A percentile compares a stretch with the other conserved stretches of the same genome.
Conservation (phyloP, 2,797 vertebrate genomes). For the Gobio occitaniae region DNA sequence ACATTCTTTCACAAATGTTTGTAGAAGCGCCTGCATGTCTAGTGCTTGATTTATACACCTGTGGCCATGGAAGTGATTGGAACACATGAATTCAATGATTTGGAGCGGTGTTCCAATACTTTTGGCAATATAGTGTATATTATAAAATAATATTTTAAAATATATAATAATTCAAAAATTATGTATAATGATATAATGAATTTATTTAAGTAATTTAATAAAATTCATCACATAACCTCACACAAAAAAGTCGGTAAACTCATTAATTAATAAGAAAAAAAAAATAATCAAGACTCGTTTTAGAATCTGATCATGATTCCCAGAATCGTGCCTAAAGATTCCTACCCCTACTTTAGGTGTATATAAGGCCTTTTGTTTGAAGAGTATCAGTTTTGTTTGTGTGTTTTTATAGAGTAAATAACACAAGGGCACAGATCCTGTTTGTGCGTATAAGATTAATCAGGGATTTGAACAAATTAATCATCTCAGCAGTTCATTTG, state of each 20-base stretch:
- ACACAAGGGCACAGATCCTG: neutral
- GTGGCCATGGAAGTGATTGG: too few species aligned
- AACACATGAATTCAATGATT: too few species aligned
- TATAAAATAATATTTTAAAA: neutral
- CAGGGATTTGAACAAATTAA: constrained; percentile 21
- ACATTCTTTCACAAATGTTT: too few species aligned
- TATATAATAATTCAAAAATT: neutral
- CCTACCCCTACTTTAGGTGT: neutral
- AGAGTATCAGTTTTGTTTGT: constrained; percentile 6
- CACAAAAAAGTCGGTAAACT: neutral
- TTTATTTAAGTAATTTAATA: neutral
- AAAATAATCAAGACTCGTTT: neutral
- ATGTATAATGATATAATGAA: neutral
- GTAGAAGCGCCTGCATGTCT: too few species aligned
- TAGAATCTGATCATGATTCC: neutral
- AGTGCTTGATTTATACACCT: too few species aligned
- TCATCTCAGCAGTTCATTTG: constrained; percentile 20
- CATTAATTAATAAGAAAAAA: neutral
- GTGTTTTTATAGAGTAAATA: constrained; percentile 26
- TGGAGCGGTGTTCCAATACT: too few species aligned
- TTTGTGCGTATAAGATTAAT: constrained; percentile 15
- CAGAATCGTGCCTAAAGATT: neutral
- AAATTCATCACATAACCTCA: neutral
- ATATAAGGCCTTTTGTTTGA: neutral
- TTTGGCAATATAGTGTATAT: neutral